Percentiles rank a stretch among this genome's conserved stretches.
These are phyloP conservation scores for Daboia siamensis DNA, from an alignment of 2,113 vertebrate genomes.

Conservation along the genomic window DNA sequence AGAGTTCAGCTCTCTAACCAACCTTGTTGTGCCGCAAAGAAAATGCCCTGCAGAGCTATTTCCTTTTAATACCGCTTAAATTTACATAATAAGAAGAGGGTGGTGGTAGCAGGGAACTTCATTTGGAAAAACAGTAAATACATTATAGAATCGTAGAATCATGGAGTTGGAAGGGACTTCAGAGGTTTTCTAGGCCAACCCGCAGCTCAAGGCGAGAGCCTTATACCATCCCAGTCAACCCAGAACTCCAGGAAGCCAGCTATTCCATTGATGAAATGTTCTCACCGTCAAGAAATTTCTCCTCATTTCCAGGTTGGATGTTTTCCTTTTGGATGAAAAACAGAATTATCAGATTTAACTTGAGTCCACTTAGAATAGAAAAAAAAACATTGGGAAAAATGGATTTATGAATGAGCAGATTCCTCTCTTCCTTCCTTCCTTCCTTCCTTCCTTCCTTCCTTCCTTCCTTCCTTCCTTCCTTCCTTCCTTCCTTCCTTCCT, in stretches of 20 bases:
- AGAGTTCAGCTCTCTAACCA: neutral
- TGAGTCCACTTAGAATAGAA: neutral
- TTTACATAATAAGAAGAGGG: neutral
- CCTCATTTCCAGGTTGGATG: neutral
- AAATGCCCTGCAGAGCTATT: neutral
- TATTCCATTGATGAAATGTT: no score
- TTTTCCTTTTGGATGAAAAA: neutral
- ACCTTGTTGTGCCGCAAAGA: neutral
- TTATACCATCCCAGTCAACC: neutral
- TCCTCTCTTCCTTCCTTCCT: neutral
- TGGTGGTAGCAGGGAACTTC: neutral
- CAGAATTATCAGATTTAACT: neutral
- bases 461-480: neutral
- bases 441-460: fast-evolving
- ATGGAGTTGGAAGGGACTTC: neutral
- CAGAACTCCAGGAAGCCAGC: neutral
- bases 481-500: no score
- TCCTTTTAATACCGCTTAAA: neutral
- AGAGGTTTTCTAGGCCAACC: neutral
- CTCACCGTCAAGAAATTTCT: neutral
- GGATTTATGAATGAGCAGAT: conserved; percentile 5
- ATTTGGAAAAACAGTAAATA: neutral
- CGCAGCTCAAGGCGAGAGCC: no score
- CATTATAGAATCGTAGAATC: no score
- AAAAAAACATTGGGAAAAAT: neutral